Evolutionary conservation across 2,888 invertebrate genomes (phyloP).

Genomic region (Poecilus cupreus): DNA sequence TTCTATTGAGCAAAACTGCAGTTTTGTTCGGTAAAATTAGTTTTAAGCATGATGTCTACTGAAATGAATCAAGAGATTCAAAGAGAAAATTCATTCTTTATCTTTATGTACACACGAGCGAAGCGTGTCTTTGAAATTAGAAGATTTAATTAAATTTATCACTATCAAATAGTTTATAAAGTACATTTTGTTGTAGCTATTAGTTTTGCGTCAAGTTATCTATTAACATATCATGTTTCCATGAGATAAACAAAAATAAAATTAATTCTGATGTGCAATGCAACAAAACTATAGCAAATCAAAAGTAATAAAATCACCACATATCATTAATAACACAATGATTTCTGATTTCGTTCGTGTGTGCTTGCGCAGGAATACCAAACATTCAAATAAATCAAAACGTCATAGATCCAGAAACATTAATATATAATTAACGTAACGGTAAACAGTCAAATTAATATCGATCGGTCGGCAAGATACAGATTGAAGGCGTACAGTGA

Average conservation of each 20-base stretch:
- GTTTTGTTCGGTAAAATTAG: background rate
- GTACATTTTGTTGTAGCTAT: too few species aligned
- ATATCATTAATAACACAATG: background rate
- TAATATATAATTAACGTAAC: conserved; percentile 53
- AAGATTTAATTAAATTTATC: too few species aligned
- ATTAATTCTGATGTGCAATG: too few species aligned
- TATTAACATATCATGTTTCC: too few species aligned
- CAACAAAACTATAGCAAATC: background rate
- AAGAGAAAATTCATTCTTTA: too few species aligned
- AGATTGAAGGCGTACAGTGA: conserved; percentile 54
- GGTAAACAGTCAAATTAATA: conserved; percentile 55
- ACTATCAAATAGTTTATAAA: too few species aligned
- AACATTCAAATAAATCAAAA: conserved; percentile 41
- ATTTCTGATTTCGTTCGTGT: background rate
- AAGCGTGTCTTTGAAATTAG: too few species aligned
- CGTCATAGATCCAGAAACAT: conserved; percentile 20
- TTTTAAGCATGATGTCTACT: background rate
- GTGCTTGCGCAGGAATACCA: conserved; percentile 20
- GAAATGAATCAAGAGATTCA: too few species aligned
- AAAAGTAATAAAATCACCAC: background rate
- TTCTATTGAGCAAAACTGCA: conserved; percentile 5
- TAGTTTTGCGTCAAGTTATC: too few species aligned
- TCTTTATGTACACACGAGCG: too few species aligned
- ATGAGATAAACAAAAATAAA: too few species aligned
- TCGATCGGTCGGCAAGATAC: conserved; percentile 43